These are phyloP conservation scores for Psilopsiagon aymara DNA, from an alignment of 2,113 vertebrate species.

Conservation along the genomic window DNA sequence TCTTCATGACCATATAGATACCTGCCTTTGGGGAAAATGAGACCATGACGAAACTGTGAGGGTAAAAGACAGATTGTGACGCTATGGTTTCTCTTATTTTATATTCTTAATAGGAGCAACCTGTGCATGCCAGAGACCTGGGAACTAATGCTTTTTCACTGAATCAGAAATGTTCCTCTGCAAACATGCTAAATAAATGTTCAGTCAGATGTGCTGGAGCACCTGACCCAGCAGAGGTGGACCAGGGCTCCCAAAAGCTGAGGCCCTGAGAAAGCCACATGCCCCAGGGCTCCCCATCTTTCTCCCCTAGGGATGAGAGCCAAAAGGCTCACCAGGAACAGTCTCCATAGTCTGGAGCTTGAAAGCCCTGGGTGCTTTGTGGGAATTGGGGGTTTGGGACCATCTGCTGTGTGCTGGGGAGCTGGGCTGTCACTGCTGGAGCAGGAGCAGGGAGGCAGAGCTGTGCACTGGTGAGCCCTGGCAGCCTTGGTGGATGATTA, in stretches of 20 bases:
- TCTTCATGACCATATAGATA: neutral
- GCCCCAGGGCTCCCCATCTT: neutral
- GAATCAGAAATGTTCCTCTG: neutral
- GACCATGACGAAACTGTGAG: neutral
- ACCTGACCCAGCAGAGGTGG: neutral
- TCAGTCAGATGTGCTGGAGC: neutral
- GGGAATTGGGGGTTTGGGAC: neutral
- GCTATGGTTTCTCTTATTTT: neutral
- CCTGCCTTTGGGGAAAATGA: neutral
- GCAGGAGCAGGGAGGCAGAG: neutral
- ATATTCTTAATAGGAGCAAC: neutral
- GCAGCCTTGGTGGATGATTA: neutral
- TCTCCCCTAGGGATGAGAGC: neutral
- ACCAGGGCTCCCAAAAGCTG: neutral
- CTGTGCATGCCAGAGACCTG: neutral
- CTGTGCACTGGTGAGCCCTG: fast-evolving
- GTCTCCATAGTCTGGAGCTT: neutral
- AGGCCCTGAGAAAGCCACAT: neutral
- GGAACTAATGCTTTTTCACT: neutral
- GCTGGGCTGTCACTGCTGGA: neutral
- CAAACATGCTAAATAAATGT: neutral
- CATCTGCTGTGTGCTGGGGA: neutral
- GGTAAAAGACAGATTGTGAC: neutral
- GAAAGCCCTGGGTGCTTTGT: neutral
- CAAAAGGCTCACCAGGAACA: fast-evolving